These are phyloP conservation scores for Thalassoma bifasciatum DNA, from an alignment of 2,113 vertebrate species.

Conservation along the genomic window DNA sequence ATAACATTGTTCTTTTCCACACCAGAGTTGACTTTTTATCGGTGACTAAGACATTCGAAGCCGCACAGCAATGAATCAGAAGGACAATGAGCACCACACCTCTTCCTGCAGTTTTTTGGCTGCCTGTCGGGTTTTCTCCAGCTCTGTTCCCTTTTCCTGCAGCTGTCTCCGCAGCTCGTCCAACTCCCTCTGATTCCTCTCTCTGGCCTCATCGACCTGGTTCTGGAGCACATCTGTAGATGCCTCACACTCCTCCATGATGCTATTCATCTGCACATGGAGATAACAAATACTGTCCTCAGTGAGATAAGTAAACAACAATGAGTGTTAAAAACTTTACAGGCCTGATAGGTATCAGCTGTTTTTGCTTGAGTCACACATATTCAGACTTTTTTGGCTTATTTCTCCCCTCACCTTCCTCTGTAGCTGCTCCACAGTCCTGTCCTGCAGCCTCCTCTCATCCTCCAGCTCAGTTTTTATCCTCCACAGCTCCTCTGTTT, in stretches of 20 bases:
- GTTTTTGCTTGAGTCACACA: slow-evolving; percentile 19
- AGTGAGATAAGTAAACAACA: slow-evolving; percentile 17
- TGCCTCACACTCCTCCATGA: slow-evolving; percentile 85
- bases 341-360: neutral
- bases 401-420: slow-evolving; percentile 85
- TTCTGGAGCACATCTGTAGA: slow-evolving; percentile 90
- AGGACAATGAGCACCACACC: slow-evolving; percentile 80
- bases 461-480: slow-evolving; percentile 89
- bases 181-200: slow-evolving; percentile 88
- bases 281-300: slow-evolving; percentile 30
- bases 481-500: slow-evolving; percentile 89
- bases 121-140: slow-evolving; percentile 85
- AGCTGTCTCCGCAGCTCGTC: slow-evolving; percentile 87
- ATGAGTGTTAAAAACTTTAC: neutral
- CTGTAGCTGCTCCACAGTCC: slow-evolving; percentile 90
- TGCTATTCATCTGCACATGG: slow-evolving; percentile 87
- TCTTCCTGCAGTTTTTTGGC: slow-evolving; percentile 89
- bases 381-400: neutral
- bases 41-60: slow-evolving; percentile 16
- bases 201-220: slow-evolving; percentile 90
- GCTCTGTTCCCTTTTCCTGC: slow-evolving; percentile 89
- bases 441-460: slow-evolving; percentile 87
- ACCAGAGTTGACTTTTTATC: neutral
- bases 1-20: neutral
- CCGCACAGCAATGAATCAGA: slow-evolving; percentile 34